Base-by-base conservation (phyloP, 2,888 invertebrate genomes). In the Aphrophora alni region DNA sequence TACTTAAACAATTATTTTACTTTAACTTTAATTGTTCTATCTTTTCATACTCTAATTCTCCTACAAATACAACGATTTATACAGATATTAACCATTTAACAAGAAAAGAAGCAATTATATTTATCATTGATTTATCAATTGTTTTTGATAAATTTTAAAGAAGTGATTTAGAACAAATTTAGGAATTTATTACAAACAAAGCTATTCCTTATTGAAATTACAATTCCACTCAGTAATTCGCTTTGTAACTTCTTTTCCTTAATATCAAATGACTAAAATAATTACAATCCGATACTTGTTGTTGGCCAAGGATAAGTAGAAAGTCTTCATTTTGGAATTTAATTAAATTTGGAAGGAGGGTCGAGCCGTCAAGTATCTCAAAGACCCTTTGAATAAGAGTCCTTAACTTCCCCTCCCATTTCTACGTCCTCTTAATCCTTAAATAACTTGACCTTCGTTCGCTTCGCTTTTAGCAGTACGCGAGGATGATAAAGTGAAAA, bases 401-500 rank as follows among this genome's bases (percentile, higher is more conserved):
- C 59, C 59, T 59, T 59, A 59, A n/a, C 59, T 5, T 8, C 59
- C 59, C 59, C 59, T 59, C 21, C 59, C 21, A 59, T 21, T 59
- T 59, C 4, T 21, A 59, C 59, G 59, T 14, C 59, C 59, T 59
- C 10, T 44, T 59, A n/a, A 59, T 21, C 59, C 59, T 59, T 59
- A 59, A 59, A 59, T 59, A 59, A 59, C 59, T 59, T 59, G 59
- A 59, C 59, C 59, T 59, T 59, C 59, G 21, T 44, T 44, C 44
- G 33, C 33, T 33, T 4, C 44, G 33, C 33, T 3, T 33, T 14
- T 5, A 8, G 21, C 59, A 21, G 59, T 8, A 21, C n/a, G 59
- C 1, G 4, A 21, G 21, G 21, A 21, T 21, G 59, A 2, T 59
- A 59, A 59, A 59, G 1, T 21, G 21, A n/a, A 4, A 59, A 21